A percentile compares a stretch with the other conserved stretches of the same genome.
These are phyloP conservation scores for Desmodus rotundus DNA, from an alignment of 2,113 vertebrate species.

Conservation along the genomic window DNA sequence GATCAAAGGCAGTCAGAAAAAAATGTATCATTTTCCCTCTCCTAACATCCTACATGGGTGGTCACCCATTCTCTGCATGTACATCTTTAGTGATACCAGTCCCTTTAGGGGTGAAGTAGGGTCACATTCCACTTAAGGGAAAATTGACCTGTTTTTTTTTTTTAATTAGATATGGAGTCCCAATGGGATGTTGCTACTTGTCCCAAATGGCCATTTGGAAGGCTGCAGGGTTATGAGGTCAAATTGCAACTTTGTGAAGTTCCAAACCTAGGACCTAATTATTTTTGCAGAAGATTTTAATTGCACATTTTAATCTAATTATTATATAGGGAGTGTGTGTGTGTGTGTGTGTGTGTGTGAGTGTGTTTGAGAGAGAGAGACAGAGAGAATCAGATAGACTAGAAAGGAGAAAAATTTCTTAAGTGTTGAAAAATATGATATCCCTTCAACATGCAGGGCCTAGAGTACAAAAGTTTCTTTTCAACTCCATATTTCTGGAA, in stretches of 20 bases:
- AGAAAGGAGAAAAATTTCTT: background rate
- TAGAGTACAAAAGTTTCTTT: background rate
- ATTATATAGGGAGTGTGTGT: background rate
- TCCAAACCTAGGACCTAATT: background rate
- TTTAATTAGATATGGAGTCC: background rate
- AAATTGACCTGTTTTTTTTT: background rate
- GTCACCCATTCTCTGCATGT: background rate
- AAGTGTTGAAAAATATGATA: background rate
- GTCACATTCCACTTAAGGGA: background rate
- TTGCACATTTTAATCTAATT: background rate
- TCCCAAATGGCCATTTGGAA: background rate
- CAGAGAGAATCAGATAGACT: background rate
- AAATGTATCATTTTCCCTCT: background rate
- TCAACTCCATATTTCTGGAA: background rate
- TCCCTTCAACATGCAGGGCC: background rate
- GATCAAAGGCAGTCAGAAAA: background rate
- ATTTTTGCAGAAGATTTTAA: background rate
- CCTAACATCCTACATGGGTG: background rate
- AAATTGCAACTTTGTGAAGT: background rate
- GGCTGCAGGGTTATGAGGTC: background rate
- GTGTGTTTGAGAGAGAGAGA: background rate
- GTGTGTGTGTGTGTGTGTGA: background rate
- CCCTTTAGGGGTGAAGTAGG: background rate
- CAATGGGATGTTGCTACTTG: rapidly evolving
- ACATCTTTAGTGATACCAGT: background rate